phyloP scores from a whole-genome alignment of 2,797 vertebrate genomes.

The Chrosomus eos region DNA sequence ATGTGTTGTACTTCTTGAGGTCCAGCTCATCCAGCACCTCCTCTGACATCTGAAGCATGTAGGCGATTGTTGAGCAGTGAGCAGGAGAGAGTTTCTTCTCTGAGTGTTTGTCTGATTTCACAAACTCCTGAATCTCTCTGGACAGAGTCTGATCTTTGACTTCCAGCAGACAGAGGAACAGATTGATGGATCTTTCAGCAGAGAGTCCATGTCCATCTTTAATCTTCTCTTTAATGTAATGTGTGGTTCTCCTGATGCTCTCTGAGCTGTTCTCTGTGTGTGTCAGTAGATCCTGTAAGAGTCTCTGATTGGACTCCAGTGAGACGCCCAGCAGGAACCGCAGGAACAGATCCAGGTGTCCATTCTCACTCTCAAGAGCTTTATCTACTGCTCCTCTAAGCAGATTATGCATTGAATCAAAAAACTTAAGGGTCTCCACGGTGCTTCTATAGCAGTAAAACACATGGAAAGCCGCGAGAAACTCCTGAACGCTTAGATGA shows the following conservation, averaged over 20 bases:
- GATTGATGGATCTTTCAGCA: neutral
- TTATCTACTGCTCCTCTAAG: neutral
- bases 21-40: no score
- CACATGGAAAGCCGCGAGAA: neutral
- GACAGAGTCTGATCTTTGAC: no score
- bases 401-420: neutral
- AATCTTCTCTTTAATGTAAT: neutral
- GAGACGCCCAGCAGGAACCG: neutral
- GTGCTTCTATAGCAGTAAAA: neutral
- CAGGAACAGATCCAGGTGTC: accelerated
- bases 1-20: no score
- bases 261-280: neutral
- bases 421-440: accelerated
- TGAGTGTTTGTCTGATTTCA: no score
- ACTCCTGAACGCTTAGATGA: neutral
- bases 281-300: neutral
- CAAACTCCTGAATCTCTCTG: no score
- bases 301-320: neutral
- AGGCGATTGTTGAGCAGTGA: no score
- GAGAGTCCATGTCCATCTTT: neutral
- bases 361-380: accelerated
- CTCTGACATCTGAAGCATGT: no score
- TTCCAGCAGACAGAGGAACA: no score
- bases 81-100: no score
- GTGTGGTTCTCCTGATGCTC: constrained; percentile 1